Evolutionary conservation across 2,888 invertebrate species (phyloP).

Genomic region (Globia sparganii): DNA sequence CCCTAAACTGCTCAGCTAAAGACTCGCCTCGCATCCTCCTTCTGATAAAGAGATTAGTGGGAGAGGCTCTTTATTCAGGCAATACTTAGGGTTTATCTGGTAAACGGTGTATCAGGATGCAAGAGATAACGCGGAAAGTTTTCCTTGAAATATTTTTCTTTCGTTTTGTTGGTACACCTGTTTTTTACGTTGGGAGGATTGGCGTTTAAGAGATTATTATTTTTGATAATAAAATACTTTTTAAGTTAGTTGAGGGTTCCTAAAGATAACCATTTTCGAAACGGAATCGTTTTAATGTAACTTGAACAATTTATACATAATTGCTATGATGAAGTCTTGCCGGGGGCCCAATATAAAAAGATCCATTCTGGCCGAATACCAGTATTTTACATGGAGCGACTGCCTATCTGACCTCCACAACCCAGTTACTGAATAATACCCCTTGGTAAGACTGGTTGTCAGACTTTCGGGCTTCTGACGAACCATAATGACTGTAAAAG

Average conservation of each 20-base stretch:
- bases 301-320: neutral
- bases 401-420: too few species aligned
- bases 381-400: too few species aligned
- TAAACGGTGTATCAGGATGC: constrained; percentile 64
- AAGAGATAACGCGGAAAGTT: constrained; percentile 50
- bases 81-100: constrained; percentile 65
- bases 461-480: too few species aligned
- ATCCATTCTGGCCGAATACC: too few species aligned
- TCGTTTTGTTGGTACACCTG: constrained; percentile 29
- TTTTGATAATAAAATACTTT: neutral
- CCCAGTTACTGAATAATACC: too few species aligned
- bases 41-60: constrained; percentile 66
- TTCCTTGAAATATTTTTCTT: constrained; percentile 35
- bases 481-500: too few species aligned
- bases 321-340: neutral
- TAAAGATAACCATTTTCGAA: neutral
- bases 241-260: neutral
- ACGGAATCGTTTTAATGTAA: neutral
- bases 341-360: neutral
- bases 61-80: constrained; percentile 64
- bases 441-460: too few species aligned
- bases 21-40: constrained; percentile 51
- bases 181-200: neutral
- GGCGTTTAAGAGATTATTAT: neutral
- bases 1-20: constrained; percentile 55